Percentiles rank a stretch among this genome's conserved stretches.
These are phyloP conservation scores for Heliopora coerulea DNA, from an alignment of 92 coral and sea anemone genomes.

Conservation along the genomic window DNA sequence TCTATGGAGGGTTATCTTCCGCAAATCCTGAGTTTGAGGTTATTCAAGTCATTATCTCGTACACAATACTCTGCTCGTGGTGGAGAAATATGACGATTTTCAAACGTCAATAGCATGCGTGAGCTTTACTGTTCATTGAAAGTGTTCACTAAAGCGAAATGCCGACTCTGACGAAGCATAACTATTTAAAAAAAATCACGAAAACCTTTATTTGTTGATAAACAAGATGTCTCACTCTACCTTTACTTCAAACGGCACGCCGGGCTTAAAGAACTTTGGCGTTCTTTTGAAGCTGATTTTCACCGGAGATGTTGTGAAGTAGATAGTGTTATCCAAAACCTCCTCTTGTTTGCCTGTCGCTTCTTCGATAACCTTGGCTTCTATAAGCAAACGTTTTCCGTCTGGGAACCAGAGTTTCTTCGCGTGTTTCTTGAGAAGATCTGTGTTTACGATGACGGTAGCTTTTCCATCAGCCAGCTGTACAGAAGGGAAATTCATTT, in stretches of 20 bases:
- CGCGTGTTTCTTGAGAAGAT: constrained; percentile 60
- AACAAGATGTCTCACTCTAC: too few relatives aligned
- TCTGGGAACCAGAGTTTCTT: constrained; percentile 76
- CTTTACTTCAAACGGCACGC: constrained; percentile 75
- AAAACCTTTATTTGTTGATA: too few relatives aligned
- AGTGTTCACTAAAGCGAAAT: too few relatives aligned
- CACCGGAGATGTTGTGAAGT: constrained; percentile 80
- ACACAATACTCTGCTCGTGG: too few relatives aligned
- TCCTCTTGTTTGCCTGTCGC: constrained; percentile 83
- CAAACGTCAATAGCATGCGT: too few relatives aligned
- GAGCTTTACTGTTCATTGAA: too few relatives aligned
- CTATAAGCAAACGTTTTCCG: constrained; percentile 80
- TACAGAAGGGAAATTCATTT: neutral
- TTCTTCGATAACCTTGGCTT: constrained; percentile 82
- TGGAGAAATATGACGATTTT: too few relatives aligned
- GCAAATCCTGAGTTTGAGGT: too few relatives aligned
- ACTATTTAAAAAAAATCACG: too few relatives aligned
- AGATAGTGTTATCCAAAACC: constrained; percentile 75
- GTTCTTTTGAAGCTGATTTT: constrained; percentile 64
- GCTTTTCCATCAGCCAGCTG: constrained; percentile 71
- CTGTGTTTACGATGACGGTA: constrained; percentile 45
- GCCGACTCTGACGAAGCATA: too few relatives aligned
- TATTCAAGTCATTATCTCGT: too few relatives aligned
- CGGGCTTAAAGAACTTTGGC: constrained; percentile 83
- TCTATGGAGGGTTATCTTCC: too few relatives aligned